Base-by-base conservation (phyloP, 2,113 vertebrate species). In the Sisor rabdophorus region DNA sequence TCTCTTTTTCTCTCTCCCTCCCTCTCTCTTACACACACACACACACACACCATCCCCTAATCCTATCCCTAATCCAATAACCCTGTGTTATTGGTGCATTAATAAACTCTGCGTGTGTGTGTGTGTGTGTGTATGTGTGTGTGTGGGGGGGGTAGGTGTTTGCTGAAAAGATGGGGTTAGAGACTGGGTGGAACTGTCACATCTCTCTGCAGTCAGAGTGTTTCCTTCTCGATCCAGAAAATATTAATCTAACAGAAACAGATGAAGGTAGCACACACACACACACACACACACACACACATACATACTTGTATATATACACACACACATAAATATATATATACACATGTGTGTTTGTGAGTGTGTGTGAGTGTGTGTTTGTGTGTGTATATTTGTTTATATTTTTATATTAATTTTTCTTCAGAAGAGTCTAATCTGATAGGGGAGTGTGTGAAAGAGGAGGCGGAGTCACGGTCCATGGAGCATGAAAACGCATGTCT, bases 121-220 rank as follows among this genome's bases (percentile, higher is more conserved):
- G 47, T 71, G 32, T 48, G 54, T 70, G 15, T 24, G 26, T 40
- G 36, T 64, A 44, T 72, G 71, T 55, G 40, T 36, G 40, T 47
- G 20, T 59, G 28, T 30, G 22, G 32, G 26, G 67, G 71, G 50
- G 50, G 56, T 47, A 84, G 80, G 74, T 76, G 48, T 86, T 81
- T 76, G 82, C 82, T 47, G 82, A 80, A 69, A 83, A 81, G 75
- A 76, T 81, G 82, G 81, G 81, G 36, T 64, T 75, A 9, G 82
- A 85, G 69, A 78, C 61, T 0, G 79, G 73, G n/a, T 81, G 76
- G 83, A 83, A 83, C 75, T 83, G 80, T 71, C 75, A 80, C 56
- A 80, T 85, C 61, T 85, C 79, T 22, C 74, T 85, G 61, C 77
- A 79, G 32, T 80, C 82, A 15, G 81, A 80, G n/a, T 20, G 69